Base-by-base conservation (phyloP, 2,888 invertebrate genomes). In the Parochlus steinenii region DNA sequence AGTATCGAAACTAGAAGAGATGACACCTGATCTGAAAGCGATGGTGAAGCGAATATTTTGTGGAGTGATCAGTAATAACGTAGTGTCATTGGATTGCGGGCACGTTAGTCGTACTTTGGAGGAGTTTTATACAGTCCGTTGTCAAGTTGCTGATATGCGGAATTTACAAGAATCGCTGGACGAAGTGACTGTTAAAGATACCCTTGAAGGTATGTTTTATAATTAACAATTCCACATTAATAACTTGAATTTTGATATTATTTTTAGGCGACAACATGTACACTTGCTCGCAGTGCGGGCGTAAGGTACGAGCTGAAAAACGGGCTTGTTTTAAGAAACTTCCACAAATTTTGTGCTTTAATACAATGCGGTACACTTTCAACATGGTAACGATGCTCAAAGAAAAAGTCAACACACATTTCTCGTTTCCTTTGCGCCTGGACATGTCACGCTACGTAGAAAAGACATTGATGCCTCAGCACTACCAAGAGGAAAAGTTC, bases 251-350 rank as follows among this genome's bases (percentile, higher is more conserved):
- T n/a, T n/a, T n/a, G n/a, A n/a, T n/a, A n/a, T n/a, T n/a, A n/a
- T n/a, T n/a, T n/a, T n/a, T n/a, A n/a, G n/a, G n/a, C 29, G 93
- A 93, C 59, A 93, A 93, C 56, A 93, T 93, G 81, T 93, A 93
- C 56, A 93, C 90, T 0, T 93, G 93, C 55, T 89, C 89, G 10
- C 87, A 89, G 48, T 93, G 92, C 54, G 81, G 87, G 5, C 83
- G 81, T 50, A 93, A 93, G 69, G 93, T 93, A 27, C 67, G 92
- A 29, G 93, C 93, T 0, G 92, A 93, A 56, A 93, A 93, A 56
- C 64, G 85, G 43, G 90, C 90, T 1, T 92, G 92, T 54, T 90
- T 93, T 56, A 90, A 89, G 55, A 86, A 85, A 50, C 64, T 93
- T 17, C 93, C 93, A 0, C 79, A 82, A 43, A 90, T 93, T 41